Conservation (phyloP, 2,113 vertebrate species). For the Silurus glanis region DNA sequence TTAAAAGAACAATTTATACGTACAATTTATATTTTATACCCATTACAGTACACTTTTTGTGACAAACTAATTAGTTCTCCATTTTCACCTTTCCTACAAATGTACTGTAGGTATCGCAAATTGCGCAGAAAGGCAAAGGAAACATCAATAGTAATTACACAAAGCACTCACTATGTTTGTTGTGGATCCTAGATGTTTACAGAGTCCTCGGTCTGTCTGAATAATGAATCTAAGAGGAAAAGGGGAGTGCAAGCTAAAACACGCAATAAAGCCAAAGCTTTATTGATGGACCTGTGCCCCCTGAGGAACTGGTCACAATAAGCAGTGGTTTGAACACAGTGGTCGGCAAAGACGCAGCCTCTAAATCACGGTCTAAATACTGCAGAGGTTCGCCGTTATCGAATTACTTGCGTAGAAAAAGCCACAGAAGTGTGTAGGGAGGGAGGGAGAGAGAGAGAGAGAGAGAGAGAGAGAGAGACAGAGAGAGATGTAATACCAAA, state of each 20-base stretch:
- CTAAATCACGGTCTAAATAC: slow-evolving; percentile 52
- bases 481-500: slow-evolving; percentile 28
- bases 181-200: slow-evolving; percentile 41
- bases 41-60: neutral
- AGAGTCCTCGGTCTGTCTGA: slow-evolving; percentile 46
- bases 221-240: slow-evolving; percentile 21
- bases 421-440: neutral
- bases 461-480: neutral
- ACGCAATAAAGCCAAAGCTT: slow-evolving; percentile 45
- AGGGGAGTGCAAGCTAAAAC: slow-evolving; percentile 23
- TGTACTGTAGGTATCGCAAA: slow-evolving; percentile 29
- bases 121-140: slow-evolving; percentile 34
- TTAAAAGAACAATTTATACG: neutral
- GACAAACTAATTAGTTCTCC: slow-evolving; percentile 3
- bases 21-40: neutral
- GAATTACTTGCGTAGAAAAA: slow-evolving; percentile 40
- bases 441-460: neutral
- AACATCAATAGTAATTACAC: slow-evolving; percentile 61
- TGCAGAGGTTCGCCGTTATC: slow-evolving; percentile 37
- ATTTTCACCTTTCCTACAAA: neutral
- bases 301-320: slow-evolving; percentile 45
- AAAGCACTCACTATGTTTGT: slow-evolving; percentile 39
- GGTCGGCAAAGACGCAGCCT: slow-evolving; percentile 39
- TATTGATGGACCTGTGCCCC: slow-evolving; percentile 53
- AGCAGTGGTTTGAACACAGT: slow-evolving; percentile 40